Conservation (phyloP, 2,797 vertebrate species). For the Jordanella pulchra region DNA sequence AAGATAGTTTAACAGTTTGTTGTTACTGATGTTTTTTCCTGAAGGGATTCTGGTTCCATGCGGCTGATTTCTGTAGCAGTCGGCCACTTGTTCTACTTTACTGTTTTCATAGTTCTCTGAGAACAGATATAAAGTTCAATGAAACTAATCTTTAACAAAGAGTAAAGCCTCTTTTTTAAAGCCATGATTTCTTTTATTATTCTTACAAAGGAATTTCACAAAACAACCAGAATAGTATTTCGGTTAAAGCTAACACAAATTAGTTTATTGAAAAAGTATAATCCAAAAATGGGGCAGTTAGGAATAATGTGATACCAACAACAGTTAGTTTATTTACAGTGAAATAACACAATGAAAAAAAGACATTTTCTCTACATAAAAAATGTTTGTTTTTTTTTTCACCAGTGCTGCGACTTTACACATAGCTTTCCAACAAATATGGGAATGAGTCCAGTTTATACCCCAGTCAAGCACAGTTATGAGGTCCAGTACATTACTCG, state of each 20-base stretch:
- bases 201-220: constrained; percentile 89
- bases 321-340: constrained; percentile 79
- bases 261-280: constrained; percentile 80
- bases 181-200: constrained; percentile 80
- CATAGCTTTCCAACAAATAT: constrained; percentile 70
- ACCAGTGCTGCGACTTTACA: constrained; percentile 86
- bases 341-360: constrained; percentile 81
- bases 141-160: constrained; percentile 14
- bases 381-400: constrained; percentile 67
- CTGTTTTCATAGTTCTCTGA: constrained; percentile 24
- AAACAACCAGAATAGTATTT: constrained; percentile 81
- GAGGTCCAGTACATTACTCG: constrained; percentile 70
- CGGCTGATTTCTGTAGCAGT: neutral
- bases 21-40: constrained; percentile 14
- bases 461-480: constrained; percentile 67
- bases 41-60: constrained; percentile 8
- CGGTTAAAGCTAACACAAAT: constrained; percentile 75
- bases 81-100: constrained; percentile 14
- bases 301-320: constrained; percentile 80
- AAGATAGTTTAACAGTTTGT: neutral
- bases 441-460: constrained; percentile 63
- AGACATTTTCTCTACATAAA: constrained; percentile 81
- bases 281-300: constrained; percentile 78
- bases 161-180: constrained; percentile 51
- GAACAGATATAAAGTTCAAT: constrained; percentile 11